Base-by-base conservation (phyloP, 2,797 vertebrate species). In the Platyrinchus mystaceus region DNA sequence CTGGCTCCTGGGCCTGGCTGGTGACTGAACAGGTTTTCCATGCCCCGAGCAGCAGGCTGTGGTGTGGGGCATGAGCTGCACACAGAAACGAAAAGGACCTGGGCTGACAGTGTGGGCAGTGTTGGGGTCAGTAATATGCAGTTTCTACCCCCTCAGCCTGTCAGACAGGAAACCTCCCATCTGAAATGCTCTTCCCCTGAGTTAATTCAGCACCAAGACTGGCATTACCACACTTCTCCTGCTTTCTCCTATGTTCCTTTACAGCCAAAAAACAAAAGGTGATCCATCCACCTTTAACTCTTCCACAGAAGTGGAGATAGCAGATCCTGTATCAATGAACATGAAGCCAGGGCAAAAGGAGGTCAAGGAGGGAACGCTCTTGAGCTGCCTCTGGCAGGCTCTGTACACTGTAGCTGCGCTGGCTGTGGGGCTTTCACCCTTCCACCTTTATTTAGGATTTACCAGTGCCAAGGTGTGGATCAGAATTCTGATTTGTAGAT, bases 101-200 rank as follows among this genome's bases (percentile, higher is more conserved):
- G 62, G 41, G 37, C 0, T 37, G 60, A 26, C 1, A 6, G 0
- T 64, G 28, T 8, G 37, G 56, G 24, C 28, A 20, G 37, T 5
- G 26, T 30, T 8, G 21, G 56, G 13, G 16, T 22, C 47, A n/a
- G 47, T 21, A 60, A 21, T 0, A 6, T 41, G 41, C 74, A 62
- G 55, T 43, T 37, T n/a, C 32, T 43, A 1, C 27, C 39, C 47
- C 30, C 12, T 66, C n/a, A 32, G 39, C 26, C 22, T 49, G 60
- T 13, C 21, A 4, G 37, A 18, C 18, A 39, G 52, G 52, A 58
- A 53, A 32, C 30, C 26, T 41, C 21, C 0, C 12, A 12, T 26
- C 74, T 43, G 41, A 73, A 73, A 53, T 49, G 27, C 5, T 75
- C 24, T 28, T 75, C 39, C 34, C 17, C 14, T 7, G 21, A 68